phyloP scores from a whole-genome alignment of 2,888 invertebrate species.

The Lymantria monacha region DNA sequence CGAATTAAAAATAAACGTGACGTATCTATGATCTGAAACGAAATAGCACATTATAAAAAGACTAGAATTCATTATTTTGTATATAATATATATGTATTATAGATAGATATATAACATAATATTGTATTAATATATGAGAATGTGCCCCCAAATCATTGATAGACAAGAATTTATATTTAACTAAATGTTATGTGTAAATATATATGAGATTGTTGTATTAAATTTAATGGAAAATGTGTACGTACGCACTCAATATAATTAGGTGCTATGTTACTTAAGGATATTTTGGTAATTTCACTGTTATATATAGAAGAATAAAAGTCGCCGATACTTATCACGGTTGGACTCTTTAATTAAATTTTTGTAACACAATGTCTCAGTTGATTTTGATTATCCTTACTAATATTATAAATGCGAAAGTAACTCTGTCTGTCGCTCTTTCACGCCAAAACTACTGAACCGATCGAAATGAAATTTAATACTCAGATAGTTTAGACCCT shows the following conservation, averaged over 20 bases:
- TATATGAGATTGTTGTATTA: conserved; percentile 4
- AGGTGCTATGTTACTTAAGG: background rate
- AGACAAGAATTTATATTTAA: conserved; percentile 32
- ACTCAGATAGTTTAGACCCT: too few relatives aligned
- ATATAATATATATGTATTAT: conserved; percentile 47
- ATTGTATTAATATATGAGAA: conserved; percentile 27
- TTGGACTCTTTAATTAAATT: too few relatives aligned
- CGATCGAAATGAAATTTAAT: too few relatives aligned
- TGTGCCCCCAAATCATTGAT: conserved; percentile 20
- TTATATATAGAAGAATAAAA: background rate
- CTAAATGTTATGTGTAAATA: conserved; percentile 40
- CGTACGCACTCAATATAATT: conserved; percentile 17
- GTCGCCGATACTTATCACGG: too few relatives aligned
- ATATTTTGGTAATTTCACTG: conserved; percentile 25
- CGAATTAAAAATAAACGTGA: too few relatives aligned
- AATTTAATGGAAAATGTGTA: conserved; percentile 24
- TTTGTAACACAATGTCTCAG: too few relatives aligned
- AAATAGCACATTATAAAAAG: conserved; percentile 34
- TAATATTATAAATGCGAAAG: too few relatives aligned
- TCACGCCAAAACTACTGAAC: too few relatives aligned
- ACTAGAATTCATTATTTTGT: conserved; percentile 59
- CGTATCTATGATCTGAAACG: conserved; percentile 21
- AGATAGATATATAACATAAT: conserved; percentile 28
- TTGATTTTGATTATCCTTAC: too few relatives aligned
- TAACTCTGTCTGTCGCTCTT: too few relatives aligned